Evolutionary conservation across 2,797 vertebrate species (phyloP).

Genomic region (Eptatretus atami): DNA sequence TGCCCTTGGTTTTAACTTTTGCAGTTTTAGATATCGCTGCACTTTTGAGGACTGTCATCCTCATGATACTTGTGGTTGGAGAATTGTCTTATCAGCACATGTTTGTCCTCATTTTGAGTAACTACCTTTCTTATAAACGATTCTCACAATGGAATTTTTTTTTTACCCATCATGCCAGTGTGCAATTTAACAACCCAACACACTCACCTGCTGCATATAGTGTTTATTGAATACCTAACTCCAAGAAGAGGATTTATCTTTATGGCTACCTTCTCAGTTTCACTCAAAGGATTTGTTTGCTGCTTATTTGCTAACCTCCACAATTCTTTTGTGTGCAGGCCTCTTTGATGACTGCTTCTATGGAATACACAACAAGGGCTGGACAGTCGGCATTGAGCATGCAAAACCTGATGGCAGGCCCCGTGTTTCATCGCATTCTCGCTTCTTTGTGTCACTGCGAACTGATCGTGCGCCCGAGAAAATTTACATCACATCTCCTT

Average conservation of each 20-base stretch:
- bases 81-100: no score
- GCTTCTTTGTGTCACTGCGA: slow-evolving; percentile 61
- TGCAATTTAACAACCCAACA: no score
- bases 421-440: slow-evolving; percentile 10
- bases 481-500: slow-evolving; percentile 26
- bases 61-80: no score
- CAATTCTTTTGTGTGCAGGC: slow-evolving; percentile 17
- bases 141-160: no score
- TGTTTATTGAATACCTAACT: neutral
- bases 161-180: no score
- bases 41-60: no score
- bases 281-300: neutral
- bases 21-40: no score
- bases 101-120: no score
- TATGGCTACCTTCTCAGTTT: no score
- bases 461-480: slow-evolving; percentile 36
- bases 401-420: slow-evolving; percentile 20
- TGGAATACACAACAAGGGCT: slow-evolving; percentile 44
- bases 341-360: slow-evolving; percentile 83
- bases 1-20: no score
- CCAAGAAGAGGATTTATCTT: no score
- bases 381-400: slow-evolving; percentile 50
- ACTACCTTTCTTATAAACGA: no score
- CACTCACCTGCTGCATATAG: neutral
- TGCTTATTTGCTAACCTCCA: neutral